Evolutionary conservation across 1,140 invertebrate genomes (phyloP).

Genomic region (Nymphalis io): DNA sequence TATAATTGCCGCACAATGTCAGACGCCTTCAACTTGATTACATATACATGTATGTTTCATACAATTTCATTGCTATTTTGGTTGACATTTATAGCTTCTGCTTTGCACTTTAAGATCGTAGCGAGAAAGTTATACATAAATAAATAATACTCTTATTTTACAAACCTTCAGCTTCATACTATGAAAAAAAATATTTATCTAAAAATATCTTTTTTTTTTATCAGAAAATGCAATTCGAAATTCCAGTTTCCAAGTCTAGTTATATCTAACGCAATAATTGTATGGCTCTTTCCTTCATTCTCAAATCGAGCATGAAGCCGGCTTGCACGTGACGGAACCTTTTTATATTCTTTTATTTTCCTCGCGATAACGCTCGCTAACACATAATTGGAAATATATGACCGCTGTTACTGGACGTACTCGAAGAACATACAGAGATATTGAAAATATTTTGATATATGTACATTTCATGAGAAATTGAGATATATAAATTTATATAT

Average conservation of each 20-base stretch:
- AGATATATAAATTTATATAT: too few relatives aligned
- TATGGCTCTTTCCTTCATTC: conserved; percentile 13
- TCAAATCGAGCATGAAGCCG: conserved; percentile 31
- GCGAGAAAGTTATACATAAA: too few relatives aligned
- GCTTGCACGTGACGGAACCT: conserved; percentile 25
- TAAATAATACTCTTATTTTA: too few relatives aligned
- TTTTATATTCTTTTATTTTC: conserved; percentile 30
- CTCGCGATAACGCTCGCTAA: conserved; percentile 17
- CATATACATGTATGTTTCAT: too few relatives aligned
- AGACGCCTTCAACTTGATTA: too few relatives aligned
- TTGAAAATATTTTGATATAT: background rate
- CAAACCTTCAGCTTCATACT: too few relatives aligned
- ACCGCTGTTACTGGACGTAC: conserved; percentile 15
- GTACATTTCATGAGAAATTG: background rate
- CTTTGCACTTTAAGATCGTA: too few relatives aligned
- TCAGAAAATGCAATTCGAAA: background rate
- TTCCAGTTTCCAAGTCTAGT: background rate
- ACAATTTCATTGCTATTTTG: too few relatives aligned
- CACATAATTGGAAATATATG: conserved; percentile 30
- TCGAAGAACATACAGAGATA: background rate
- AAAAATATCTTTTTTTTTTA: too few relatives aligned
- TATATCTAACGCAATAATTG: background rate
- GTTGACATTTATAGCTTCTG: too few relatives aligned
- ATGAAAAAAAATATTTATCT: too few relatives aligned
- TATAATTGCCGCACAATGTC: too few relatives aligned